Evolutionary conservation across 2,113 vertebrate species (phyloP), one percentile per base, ranked within the genome.

Genomic region (Cochlearius cochlearius): DNA sequence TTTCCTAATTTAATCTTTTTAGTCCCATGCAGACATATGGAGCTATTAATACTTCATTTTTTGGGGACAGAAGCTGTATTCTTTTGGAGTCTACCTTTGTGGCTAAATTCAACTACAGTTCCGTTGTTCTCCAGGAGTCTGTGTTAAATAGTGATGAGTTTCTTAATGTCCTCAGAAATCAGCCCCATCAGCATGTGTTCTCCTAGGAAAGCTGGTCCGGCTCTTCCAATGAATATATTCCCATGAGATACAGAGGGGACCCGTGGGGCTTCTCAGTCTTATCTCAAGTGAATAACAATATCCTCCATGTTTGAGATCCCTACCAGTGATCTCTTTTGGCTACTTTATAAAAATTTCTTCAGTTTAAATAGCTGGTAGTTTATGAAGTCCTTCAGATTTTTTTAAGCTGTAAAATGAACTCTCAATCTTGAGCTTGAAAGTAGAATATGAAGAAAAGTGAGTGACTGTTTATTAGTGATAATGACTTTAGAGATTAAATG

Each of bases 11-110:
- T 34, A 52, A 59, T 93, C 22, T 59, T 47, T 72, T 47, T 64
- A 75, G 69, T 55, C 43, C 55, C 59, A 90, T 1, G 0, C 52
- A 87, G 67, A 34, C 27, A 3, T 60, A 68, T 7, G 0, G 1
- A 84, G 26, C 32, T 94, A 73, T 73, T 92, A 86, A 74, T 83
- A 20, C 15, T 77, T 92, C 38, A 32, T 55, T 75, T 88, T 68
- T 56, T 2, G 39, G 66, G 41, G 80, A 59, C 62, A 85, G 76
- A 52, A 87, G 8, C 80, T 64, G 2, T 59, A 5, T 94, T 84
- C 50, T 69, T 74, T n/a, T 84, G 68, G n/a, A 71, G 86, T 91
- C 53, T 78, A 10, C 47, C 60, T 84, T 63, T 75, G 56, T 67
- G 86, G 55, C 43, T 86, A 29, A 80, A 80, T 96, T 80, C 45